Base-by-base conservation (phyloP, 2,888 invertebrate genomes). In the Gortyna flavago region DNA sequence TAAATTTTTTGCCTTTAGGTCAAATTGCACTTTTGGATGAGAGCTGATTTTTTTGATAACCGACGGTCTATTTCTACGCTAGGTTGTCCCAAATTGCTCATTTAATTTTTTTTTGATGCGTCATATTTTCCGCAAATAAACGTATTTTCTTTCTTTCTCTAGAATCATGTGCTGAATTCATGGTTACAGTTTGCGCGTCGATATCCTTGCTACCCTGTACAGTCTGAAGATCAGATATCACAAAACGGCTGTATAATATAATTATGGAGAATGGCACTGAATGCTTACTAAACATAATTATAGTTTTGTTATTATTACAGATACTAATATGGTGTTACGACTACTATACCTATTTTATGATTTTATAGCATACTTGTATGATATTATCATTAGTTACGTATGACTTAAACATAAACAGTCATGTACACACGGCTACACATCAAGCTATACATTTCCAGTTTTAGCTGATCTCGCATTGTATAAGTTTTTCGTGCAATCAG, bases 181-280 rank as follows among this genome's bases (percentile, higher is more conserved):
- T 44, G 5, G 13, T 44, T 44, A 44, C 44, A 44, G 13, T 44
- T 44, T 44, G 13, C 13, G 44, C 44, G 44, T 44, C 13, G 13
- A 44, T 44, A 9, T 38, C 48, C 48, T 21, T 54, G 2, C 21
- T 25, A 51, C 25, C 51, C 35, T 44, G 35, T 38, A 41, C 9
- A 75, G 61, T 18, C 18, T 29, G 29, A 75, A 51, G 48, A 61
- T 75, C 32, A 25, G 25, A 76, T 77, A 32, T 75, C 72, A 75
- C 21, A 54, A 38, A 78, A 57, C 29, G 4, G 13, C 35, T 44
- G 16, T 57, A 5, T 29, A n/a, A n/a, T n/a, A n/a, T n/a, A n/a
- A n/a, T n/a, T n/a, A 21, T 32, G 38, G 29, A 41, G 73, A 64
- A 72, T 62, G 51, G 41, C 35, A 13, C 25, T 41, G 41, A 5